Conservation (phyloP, 2,888 invertebrate genomes). For the Venustoraphidia nigricollis region DNA sequence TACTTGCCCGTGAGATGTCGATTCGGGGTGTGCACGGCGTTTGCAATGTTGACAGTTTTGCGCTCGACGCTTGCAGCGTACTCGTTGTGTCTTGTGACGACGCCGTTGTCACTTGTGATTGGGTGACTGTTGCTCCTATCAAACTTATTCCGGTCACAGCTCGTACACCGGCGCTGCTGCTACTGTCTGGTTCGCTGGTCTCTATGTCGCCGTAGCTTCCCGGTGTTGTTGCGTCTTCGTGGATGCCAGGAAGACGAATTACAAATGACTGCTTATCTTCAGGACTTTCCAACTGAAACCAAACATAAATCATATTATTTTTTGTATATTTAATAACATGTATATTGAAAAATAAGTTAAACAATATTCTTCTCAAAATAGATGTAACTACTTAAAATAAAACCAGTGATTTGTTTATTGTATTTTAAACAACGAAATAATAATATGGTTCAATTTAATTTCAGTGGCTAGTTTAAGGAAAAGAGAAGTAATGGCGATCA, state of each 20-base stretch:
- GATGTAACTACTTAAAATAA: background rate
- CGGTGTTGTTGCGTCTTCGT: conserved; percentile 29
- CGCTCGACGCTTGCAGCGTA: conserved; percentile 12
- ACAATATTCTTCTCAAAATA: background rate
- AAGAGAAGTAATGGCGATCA: too few species aligned
- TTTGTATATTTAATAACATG: background rate
- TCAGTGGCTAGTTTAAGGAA: too few species aligned
- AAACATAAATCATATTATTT: background rate
- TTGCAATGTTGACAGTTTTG: conserved; percentile 25
- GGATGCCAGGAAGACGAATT: conserved; percentile 37
- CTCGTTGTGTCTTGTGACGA: conserved; percentile 18
- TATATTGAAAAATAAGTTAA: background rate
- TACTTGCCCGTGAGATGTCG: conserved; percentile 78
- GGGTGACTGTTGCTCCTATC: conserved; percentile 16
- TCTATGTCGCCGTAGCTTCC: conserved; percentile 6
- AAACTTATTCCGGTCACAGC: conserved; percentile 21
- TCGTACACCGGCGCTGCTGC: background rate
- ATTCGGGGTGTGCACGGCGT: conserved; percentile 70
- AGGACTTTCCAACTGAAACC: conserved; percentile 37
- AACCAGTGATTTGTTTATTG: background rate
- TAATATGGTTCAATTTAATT: too few species aligned
- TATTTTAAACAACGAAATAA: too few species aligned
- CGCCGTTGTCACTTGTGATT: conserved; percentile 15
- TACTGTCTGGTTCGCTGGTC: conserved; percentile 3
- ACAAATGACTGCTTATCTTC: conserved; percentile 29